phyloP scores from a whole-genome alignment of 2,888 invertebrate species.

The Chrysotoxum bicinctum region DNA sequence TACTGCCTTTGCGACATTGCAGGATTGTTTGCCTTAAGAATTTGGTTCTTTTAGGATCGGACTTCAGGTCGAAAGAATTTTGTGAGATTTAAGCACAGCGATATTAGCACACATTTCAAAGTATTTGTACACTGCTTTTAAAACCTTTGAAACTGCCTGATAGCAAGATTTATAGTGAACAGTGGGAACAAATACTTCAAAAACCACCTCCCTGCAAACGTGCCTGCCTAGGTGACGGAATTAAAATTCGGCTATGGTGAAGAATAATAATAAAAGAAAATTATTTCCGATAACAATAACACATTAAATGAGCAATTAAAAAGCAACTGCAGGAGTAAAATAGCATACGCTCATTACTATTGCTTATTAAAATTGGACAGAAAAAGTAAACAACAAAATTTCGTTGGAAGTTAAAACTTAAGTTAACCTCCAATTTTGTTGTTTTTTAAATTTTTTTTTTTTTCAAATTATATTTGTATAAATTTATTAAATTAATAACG shows the following conservation, averaged over 20 bases:
- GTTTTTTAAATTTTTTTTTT: not conserved
- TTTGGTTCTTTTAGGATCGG: too few relatives aligned
- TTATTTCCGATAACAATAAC: conserved; percentile 17
- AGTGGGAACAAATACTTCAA: too few relatives aligned
- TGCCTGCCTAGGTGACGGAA: not conserved
- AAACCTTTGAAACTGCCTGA: too few relatives aligned
- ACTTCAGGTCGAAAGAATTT: too few relatives aligned
- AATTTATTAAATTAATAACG: too few relatives aligned
- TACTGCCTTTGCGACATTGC: too few relatives aligned
- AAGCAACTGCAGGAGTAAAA: not conserved
- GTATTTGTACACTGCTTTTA: too few relatives aligned
- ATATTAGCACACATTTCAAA: too few relatives aligned
- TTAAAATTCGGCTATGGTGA: not conserved
- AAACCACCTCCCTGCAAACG: too few relatives aligned
- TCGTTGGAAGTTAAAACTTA: not conserved
- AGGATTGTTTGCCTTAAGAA: too few relatives aligned
- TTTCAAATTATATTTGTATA: not conserved
- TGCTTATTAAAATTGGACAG: not conserved
- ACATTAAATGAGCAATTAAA: conserved; percentile 12
- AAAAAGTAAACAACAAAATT: conserved; percentile 1
- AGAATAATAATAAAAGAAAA: conserved; percentile 10
- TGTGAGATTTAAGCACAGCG: too few relatives aligned
- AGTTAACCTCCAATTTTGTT: not conserved
- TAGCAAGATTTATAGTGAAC: too few relatives aligned
- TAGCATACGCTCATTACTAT: conserved; percentile 11